A percentile compares a stretch with the other conserved stretches of the same genome.
Evolutionary conservation across 2,797 vertebrate genomes (phyloP).

Genomic region (Pogonophryne albipinna): DNA sequence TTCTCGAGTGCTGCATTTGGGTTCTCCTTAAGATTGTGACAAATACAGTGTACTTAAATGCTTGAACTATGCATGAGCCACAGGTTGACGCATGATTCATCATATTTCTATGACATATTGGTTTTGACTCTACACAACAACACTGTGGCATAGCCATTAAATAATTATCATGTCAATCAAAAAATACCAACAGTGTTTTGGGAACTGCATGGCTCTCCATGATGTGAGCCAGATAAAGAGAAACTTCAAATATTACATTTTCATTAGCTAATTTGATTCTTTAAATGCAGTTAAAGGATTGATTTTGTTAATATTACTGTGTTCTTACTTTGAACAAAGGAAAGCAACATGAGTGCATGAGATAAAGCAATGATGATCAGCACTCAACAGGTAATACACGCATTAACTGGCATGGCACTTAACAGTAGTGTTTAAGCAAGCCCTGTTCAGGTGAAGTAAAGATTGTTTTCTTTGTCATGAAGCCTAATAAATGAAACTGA

Average conservation of each 20-base stretch:
- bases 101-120: constrained; percentile 22
- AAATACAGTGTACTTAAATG: background rate
- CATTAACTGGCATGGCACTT: background rate
- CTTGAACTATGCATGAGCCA: constrained; percentile 5
- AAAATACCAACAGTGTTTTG: constrained; percentile 38
- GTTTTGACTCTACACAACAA: constrained; percentile 38
- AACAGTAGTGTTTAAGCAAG: background rate
- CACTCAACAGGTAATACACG: background rate
- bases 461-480: background rate
- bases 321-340: background rate
- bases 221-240: background rate
- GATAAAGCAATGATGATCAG: background rate
- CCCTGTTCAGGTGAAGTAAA: background rate
- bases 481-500: background rate
- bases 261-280: background rate
- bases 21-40: no score
- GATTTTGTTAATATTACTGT: background rate
- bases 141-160: constrained; percentile 41
- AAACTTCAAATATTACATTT: background rate
- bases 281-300: background rate
- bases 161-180: constrained; percentile 46
- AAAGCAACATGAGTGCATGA: background rate
- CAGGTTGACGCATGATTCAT: background rate
- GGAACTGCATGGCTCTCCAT: no score
- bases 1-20: no score